Conservation (phyloP, 2,888 invertebrate species). For the Andrena camellia region DNA sequence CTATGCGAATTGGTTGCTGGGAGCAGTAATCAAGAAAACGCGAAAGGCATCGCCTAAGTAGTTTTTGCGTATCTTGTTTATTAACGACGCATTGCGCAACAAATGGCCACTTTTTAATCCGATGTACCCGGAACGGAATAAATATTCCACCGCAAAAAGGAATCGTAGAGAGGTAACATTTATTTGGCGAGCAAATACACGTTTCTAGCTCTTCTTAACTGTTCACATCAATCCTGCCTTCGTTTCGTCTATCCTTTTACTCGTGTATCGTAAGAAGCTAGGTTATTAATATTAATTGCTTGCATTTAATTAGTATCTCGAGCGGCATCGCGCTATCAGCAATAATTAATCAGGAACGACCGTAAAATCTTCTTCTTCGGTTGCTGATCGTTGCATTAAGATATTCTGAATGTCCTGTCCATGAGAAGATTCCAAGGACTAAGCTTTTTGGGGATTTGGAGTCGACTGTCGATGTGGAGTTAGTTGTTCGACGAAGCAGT, state of each 20-base stretch:
- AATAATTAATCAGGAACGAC: slow-evolving; percentile 17
- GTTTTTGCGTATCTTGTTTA: background rate
- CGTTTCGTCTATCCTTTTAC: slow-evolving; percentile 9
- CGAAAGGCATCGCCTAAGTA: background rate
- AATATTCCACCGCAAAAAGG: background rate
- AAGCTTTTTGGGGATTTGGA: too few relatives aligned
- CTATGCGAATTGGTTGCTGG: too few relatives aligned
- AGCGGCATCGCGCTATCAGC: slow-evolving; percentile 35
- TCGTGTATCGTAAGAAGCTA: background rate
- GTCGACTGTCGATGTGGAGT: too few relatives aligned
- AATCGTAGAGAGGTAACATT: slow-evolving; percentile 12
- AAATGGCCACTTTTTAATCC: background rate
- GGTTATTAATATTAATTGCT: slow-evolving; percentile 39
- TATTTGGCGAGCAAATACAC: slow-evolving; percentile 34
- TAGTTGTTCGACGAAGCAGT: too few relatives aligned
- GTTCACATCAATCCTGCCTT: slow-evolving; percentile 17
- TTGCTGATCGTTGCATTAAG: too few relatives aligned
- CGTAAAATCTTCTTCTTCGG: too few relatives aligned
- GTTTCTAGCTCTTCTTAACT: slow-evolving; percentile 41
- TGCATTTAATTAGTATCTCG: slow-evolving; percentile 6
- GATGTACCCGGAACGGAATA: background rate
- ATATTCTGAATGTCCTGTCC: too few relatives aligned
- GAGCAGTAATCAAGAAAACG: background rate
- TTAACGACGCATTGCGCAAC: background rate
- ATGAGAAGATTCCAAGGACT: too few relatives aligned